Conservation (phyloP, 2,797 vertebrate species). For the Sebastolobus altivelis region DNA sequence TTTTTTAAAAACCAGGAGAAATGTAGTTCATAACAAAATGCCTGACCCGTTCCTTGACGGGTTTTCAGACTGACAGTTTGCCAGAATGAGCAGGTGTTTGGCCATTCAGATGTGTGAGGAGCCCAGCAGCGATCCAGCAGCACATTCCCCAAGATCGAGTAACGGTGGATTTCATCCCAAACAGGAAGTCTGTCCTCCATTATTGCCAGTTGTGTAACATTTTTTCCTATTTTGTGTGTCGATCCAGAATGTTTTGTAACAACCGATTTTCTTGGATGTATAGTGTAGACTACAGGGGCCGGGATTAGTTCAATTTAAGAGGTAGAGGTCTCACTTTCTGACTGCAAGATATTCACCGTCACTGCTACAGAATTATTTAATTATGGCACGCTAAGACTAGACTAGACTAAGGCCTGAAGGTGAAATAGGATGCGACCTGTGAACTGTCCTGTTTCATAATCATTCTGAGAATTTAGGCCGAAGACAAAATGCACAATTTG, state of each 20-base stretch:
- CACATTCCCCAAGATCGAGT: slow-evolving; percentile 77
- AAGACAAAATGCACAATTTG: slow-evolving; percentile 15
- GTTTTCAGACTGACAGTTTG: slow-evolving; percentile 52
- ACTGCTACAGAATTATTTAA: slow-evolving; percentile 18
- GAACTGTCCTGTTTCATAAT: not conserved
- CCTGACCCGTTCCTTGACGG: slow-evolving; percentile 51
- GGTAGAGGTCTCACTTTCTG: slow-evolving; percentile 28
- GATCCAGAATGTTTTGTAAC: slow-evolving; percentile 70
- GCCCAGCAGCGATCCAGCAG: slow-evolving; percentile 63
- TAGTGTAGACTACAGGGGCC: not conserved
- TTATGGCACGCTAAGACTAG: not conserved
- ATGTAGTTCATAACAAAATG: slow-evolving; percentile 44
- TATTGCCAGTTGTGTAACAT: slow-evolving; percentile 67
- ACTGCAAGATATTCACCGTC: slow-evolving; percentile 13
- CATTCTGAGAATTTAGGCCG: slow-evolving; percentile 18
- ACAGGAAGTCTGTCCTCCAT: slow-evolving; percentile 73
- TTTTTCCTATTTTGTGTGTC: slow-evolving; percentile 60
- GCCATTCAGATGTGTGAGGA: slow-evolving; percentile 65
- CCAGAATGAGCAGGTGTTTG: slow-evolving; percentile 80
- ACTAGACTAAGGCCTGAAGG: not conserved
- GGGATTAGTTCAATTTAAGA: slow-evolving; percentile 18
- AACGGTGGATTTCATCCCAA: slow-evolving; percentile 66
- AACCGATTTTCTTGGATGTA: slow-evolving; percentile 46
- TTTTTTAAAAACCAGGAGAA: slow-evolving; percentile 36
- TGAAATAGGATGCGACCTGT: slow-evolving; percentile 17